phyloP scores from a whole-genome alignment of 2,113 vertebrate species.

The Chitala chitala region DNA sequence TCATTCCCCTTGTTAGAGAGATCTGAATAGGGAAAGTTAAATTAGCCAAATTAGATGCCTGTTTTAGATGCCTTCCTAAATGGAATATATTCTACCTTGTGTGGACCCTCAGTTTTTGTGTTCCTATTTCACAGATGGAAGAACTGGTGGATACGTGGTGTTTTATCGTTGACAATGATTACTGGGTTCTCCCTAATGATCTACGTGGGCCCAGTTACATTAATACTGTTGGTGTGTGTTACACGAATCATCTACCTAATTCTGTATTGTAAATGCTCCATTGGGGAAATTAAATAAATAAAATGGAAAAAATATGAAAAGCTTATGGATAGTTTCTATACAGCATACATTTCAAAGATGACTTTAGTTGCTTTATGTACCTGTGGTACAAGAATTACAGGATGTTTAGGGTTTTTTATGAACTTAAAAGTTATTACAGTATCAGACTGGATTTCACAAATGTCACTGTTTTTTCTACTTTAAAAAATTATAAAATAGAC shows the following conservation, averaged over 20 bases:
- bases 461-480: too few relatives aligned
- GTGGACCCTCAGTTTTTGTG: too few relatives aligned
- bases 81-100: background rate
- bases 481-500: too few relatives aligned
- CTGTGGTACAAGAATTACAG: too few relatives aligned
- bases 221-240: conserved; percentile 79
- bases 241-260: background rate
- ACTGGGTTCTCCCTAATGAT: conserved; percentile 84
- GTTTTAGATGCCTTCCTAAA: background rate
- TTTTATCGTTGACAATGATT: conserved; percentile 90
- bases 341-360: too few relatives aligned
- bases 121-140: conserved; percentile 76
- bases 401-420: too few relatives aligned
- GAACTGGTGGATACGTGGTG: conserved; percentile 97
- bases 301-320: background rate
- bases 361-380: too few relatives aligned
- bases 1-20: too few relatives aligned
- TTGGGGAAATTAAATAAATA: background rate
- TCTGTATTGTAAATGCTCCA: background rate
- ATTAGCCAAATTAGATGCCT: background rate
- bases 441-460: too few relatives aligned
- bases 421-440: too few relatives aligned
- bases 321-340: too few relatives aligned
- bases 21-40: too few relatives aligned
- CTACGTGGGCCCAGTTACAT: conserved; percentile 86